These are phyloP conservation scores for Octodonta nipae DNA, from an alignment of 2,888 invertebrate species.

Conservation along the genomic window DNA sequence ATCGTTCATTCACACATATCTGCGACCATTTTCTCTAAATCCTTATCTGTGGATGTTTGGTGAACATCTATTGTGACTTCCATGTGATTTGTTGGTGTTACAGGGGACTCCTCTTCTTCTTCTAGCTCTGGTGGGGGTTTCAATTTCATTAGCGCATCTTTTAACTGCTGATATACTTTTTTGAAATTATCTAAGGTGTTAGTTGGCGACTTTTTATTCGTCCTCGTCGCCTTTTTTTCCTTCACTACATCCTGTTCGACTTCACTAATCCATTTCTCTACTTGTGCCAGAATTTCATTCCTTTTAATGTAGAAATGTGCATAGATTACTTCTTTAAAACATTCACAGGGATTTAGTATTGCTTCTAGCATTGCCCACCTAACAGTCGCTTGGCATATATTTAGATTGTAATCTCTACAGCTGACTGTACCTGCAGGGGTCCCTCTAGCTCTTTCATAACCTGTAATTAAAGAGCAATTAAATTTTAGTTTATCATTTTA, in stretches of 20 bases:
- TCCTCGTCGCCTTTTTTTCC: constrained; percentile 57
- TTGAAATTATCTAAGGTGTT: constrained; percentile 32
- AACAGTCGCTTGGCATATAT: constrained; percentile 87
- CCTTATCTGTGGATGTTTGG: constrained; percentile 48
- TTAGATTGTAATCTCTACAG: constrained; percentile 87
- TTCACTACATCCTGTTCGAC: constrained; percentile 55
- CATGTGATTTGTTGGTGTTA: constrained; percentile 22
- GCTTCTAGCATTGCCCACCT: constrained; percentile 96
- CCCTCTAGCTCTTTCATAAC: constrained; percentile 71
- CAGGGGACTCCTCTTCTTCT: constrained; percentile 20
- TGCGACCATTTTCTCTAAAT: constrained; percentile 66
- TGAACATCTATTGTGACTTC: constrained; percentile 18
- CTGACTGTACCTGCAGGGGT: constrained; percentile 79
- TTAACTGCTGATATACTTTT: constrained; percentile 45
- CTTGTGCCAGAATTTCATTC: constrained; percentile 76
- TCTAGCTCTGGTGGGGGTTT: constrained; percentile 55
- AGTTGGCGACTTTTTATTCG: constrained; percentile 30
- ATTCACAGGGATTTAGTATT: constrained; percentile 74
- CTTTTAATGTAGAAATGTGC: constrained; percentile 91
- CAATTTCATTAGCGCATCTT: constrained; percentile 75
- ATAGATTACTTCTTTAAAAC: constrained; percentile 86
- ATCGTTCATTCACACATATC: constrained; percentile 37
- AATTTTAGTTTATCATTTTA: too few relatives aligned
- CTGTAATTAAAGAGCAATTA: constrained; percentile 5
- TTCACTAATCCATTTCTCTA: constrained; percentile 82